Base-by-base conservation (phyloP, 2,888 invertebrate species). In the Orthosia incerta region DNA sequence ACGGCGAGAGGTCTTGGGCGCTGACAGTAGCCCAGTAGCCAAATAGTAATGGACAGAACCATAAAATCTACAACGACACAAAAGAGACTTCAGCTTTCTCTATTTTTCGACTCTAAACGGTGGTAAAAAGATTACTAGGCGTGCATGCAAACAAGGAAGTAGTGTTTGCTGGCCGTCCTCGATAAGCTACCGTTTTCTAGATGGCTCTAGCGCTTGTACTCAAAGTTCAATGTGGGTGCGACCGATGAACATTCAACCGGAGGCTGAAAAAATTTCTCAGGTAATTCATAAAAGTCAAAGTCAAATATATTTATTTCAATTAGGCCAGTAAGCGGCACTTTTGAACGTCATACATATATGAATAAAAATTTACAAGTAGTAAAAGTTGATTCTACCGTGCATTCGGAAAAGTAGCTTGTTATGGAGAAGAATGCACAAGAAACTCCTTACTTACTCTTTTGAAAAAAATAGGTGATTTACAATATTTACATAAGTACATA, bases 121-220 rank as follows among this genome's bases (percentile, higher is more conserved):
- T 62, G 11, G 20, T 2, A 80, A 51, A 61, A 51, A 56, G 1
- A 61, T 50, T 50, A 75, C 48, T 45, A 31, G 55, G 53, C 18
- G 12, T 51, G 16, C 20, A 51, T 56, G 45, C 66, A 55, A 81
- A 76, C 50, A 39, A 20, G 15, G 26, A 20, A 16, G 53, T 20
- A 53, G 39, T 76, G 45, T 81, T 76, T 81, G 67, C 60, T 56
- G 55, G 31, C 20, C 55, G 45, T 55, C 13, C 55, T 59, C 50
- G 31, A 81, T 66, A 65, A 60, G 55, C n/a, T 18, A 55, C 60
- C 50, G 45, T 64, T 76, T 65, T 76, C n/a, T 56, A 65, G 66
- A 39, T 55, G 31, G 60, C 23, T 74, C 57, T 56, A 64, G 31
- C 48, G 46, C 56, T 31, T 76, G 76, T 55, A 61, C 60, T 66